Conservation (phyloP, 2,797 vertebrate genomes). For the Centroberyx gerrardi region DNA sequence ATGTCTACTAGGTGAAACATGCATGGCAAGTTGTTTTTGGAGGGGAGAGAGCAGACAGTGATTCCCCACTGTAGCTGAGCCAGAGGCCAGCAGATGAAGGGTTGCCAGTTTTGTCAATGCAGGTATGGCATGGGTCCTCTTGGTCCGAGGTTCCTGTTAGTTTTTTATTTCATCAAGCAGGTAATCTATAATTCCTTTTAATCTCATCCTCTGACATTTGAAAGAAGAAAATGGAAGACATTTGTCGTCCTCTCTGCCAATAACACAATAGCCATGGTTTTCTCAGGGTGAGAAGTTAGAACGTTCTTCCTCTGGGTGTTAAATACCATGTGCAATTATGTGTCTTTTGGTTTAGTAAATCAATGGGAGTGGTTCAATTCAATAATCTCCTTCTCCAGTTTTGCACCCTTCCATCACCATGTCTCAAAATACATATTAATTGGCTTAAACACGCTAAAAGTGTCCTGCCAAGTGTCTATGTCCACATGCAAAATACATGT, state of each 20-base stretch:
- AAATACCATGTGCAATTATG: too few relatives aligned
- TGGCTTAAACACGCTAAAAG: too few relatives aligned
- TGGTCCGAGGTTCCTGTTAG: not conserved
- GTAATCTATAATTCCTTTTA: conserved; percentile 14
- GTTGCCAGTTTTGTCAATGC: conserved; percentile 24
- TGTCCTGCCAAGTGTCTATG: too few relatives aligned
- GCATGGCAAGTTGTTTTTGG: not conserved
- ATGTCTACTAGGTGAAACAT: too few relatives aligned
- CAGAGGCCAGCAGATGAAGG: conserved; percentile 18
- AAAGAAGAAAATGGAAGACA: not conserved
- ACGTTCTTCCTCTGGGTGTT: too few relatives aligned
- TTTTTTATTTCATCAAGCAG: conserved; percentile 16
- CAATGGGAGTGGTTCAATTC: not conserved
- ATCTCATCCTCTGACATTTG: too few relatives aligned
- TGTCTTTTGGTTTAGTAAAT: too few relatives aligned
- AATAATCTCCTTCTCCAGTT: not conserved
- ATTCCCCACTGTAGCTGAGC: conserved; percentile 19
- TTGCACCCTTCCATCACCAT: not conserved
- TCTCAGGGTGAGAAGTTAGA: not conserved
- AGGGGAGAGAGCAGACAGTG: conserved; percentile 15
- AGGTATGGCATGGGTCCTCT: not conserved
- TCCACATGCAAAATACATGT: too few relatives aligned
- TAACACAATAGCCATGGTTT: not conserved
- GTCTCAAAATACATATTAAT: too few relatives aligned
- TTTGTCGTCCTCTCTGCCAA: not conserved